phyloP scores from a whole-genome alignment of 1,140 invertebrate species.

The Pararge aegeria region DNA sequence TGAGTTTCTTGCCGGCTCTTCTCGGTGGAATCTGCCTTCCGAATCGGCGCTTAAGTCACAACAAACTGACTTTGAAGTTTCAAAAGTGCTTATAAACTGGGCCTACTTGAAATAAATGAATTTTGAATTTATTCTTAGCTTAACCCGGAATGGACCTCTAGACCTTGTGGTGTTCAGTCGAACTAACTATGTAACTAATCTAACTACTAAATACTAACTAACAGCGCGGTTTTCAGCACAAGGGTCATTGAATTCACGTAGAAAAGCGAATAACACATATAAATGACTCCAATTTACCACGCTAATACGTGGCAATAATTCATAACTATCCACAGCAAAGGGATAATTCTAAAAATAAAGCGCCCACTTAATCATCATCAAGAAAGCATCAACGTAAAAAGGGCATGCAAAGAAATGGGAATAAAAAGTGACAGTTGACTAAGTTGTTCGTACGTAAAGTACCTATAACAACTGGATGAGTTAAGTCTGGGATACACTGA shows the following conservation, averaged over 20 bases:
- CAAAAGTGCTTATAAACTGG: no score
- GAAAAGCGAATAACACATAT: slow-evolving; percentile 5
- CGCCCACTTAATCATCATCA: slow-evolving; percentile 38
- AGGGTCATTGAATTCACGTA: background rate
- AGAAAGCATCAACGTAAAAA: slow-evolving; percentile 27
- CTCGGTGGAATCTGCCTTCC: no score
- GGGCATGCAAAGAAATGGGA: slow-evolving; percentile 30
- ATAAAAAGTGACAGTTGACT: slow-evolving; percentile 36
- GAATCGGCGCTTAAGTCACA: no score
- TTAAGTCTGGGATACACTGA: slow-evolving; percentile 8
- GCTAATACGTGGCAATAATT: slow-evolving; percentile 11
- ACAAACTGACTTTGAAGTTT: no score
- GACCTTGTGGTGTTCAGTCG: no score
- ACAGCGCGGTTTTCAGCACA: background rate
- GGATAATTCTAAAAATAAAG: slow-evolving; percentile 30
- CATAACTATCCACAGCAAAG: slow-evolving; percentile 21
- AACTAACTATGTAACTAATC: no score
- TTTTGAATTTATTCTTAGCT: no score
- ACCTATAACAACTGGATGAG: slow-evolving; percentile 26
- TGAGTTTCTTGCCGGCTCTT: no score
- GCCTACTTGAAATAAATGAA: no score
- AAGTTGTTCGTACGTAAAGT: slow-evolving; percentile 27
- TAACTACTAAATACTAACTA: no score
- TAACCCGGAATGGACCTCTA: no score
- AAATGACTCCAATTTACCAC: slow-evolving; percentile 18